phyloP scores from a whole-genome alignment of 2,797 vertebrate species.

The Todus mexicanus region DNA sequence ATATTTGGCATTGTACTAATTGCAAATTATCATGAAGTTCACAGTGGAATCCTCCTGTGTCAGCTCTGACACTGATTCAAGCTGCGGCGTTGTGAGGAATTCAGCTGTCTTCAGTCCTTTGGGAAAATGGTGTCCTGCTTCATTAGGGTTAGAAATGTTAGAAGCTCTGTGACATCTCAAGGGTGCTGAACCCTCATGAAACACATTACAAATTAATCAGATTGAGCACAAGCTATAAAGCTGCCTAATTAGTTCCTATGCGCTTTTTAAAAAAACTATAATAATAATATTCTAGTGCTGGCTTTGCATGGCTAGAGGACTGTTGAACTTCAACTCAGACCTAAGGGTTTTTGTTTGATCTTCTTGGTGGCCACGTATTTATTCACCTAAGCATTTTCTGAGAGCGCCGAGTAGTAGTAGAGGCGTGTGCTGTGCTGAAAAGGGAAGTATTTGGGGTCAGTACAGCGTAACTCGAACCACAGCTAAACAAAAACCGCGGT shows the following conservation, averaged over 20 bases:
- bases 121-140: background rate
- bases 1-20: background rate
- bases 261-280: background rate
- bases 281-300: background rate
- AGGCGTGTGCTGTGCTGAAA: background rate
- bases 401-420: background rate
- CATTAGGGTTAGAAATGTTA: background rate
- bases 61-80: background rate
- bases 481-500: background rate
- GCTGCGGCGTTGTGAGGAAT: background rate
- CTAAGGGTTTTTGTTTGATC: background rate
- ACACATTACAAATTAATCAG: background rate
- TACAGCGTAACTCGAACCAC: background rate
- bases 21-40: background rate
- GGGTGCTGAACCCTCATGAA: background rate
- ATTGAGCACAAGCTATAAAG: background rate
- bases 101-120: background rate
- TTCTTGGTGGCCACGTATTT: rapidly evolving
- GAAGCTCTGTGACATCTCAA: background rate
- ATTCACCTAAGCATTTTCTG: background rate
- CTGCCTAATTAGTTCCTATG: background rate
- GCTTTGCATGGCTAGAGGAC: background rate
- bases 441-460: background rate
- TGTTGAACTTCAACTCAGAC: background rate
- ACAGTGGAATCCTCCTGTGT: background rate